Evolutionary conservation across 1,140 invertebrate genomes (phyloP).

Genomic region (Pachypsylla venusta): DNA sequence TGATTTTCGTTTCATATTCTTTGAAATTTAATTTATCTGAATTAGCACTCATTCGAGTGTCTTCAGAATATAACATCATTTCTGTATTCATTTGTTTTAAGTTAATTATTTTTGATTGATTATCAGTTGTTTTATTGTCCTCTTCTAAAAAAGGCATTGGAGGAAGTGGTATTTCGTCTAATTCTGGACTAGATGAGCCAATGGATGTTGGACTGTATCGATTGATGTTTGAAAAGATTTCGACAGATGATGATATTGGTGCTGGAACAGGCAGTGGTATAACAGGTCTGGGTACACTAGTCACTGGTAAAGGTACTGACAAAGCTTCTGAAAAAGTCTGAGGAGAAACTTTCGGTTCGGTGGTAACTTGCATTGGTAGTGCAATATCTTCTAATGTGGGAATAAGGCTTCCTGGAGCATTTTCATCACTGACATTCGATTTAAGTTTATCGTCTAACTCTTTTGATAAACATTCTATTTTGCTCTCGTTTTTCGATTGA

Average conservation of each 20-base stretch:
- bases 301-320: no score
- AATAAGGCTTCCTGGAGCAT: no score
- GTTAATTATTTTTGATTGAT: background rate
- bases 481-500: no score
- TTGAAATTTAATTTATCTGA: background rate
- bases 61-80: background rate
- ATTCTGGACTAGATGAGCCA: background rate
- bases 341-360: no score
- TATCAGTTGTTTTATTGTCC: background rate
- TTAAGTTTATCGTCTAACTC: no score
- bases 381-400: no score
- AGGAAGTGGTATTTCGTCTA: background rate
- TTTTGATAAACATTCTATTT: no score
- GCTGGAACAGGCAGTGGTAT: background rate
- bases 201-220: background rate
- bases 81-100: background rate
- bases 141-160: no score
- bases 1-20: background rate
- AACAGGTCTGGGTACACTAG: background rate
- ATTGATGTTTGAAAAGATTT: background rate
- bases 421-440: no score
- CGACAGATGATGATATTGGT: background rate
- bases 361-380: no score
- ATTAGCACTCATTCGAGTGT: background rate
- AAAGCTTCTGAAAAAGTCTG: no score